Base-by-base conservation (phyloP, 2,797 vertebrate species). In the Myotis planiceps region DNA sequence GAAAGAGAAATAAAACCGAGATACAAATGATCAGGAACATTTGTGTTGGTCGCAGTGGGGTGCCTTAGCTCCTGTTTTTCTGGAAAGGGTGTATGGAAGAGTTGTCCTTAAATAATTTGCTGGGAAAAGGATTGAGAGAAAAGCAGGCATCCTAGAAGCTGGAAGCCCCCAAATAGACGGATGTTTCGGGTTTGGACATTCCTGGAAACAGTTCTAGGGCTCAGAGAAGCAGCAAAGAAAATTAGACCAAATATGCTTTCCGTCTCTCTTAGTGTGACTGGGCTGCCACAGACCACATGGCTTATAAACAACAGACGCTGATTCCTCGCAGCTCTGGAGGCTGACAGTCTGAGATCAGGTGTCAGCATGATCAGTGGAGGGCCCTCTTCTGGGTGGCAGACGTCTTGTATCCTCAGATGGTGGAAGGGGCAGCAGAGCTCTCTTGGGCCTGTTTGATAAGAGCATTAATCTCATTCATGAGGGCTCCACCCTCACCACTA, bases 1-100 rank as follows among this genome's bases (percentile, higher is more conserved):
- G 75, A 91, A 14, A 25, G 71, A 84, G 72, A 65, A 34, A 92
- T 37, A 86, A 93, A 93, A 69, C 91, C 0, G 5, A 88, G 86
- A 80, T 39, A 69, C 23, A 29, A 58, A 60, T 0, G 14, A 45
- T 75, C 21, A 45, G 94, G 74, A 92, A 71, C 7, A 21, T 29
- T 3, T 5, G 39, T 18, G 49, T 75, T 2, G 1, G 60, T 37
- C 42, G 55, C n/a, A 42, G 32, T 16, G 13, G 3, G 4, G 42
- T 4, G 6, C 60, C 68, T 71, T 25, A 25, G 66, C 16, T 68
- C 37, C 27, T 42, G 4, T 55, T 27, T 82, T 27, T 71, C 47
- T 6, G 4, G 29, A n/a, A 53, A 68, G 29, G 42, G 19, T 12
- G 25, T 14, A 0, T 9, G 23, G 18, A 25, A 92, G 10, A 29